Conservation (phyloP, 1,140 invertebrate genomes). For the Hestina assimilis region DNA sequence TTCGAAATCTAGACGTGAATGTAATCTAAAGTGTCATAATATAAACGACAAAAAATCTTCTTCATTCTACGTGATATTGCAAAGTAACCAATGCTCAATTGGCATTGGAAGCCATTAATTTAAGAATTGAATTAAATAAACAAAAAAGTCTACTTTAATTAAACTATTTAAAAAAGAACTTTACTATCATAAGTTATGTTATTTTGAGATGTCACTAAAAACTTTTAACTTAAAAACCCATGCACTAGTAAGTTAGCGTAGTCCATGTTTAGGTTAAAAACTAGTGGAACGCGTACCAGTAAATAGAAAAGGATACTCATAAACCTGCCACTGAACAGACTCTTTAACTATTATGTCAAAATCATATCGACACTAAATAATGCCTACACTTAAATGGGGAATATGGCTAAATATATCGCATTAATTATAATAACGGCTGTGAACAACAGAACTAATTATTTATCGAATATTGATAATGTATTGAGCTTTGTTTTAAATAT, state of each 20-base stretch:
- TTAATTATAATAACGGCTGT: constrained; percentile 19
- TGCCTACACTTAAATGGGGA: neutral
- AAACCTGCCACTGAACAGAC: neutral
- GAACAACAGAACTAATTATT: constrained; percentile 26
- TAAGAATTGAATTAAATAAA: too few relatives aligned
- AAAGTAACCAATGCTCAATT: too few relatives aligned
- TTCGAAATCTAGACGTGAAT: neutral
- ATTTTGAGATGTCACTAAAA: too few relatives aligned
- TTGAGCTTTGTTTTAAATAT: constrained; percentile 25
- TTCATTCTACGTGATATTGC: too few relatives aligned
- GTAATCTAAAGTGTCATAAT: too few relatives aligned
- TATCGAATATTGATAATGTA: constrained; percentile 28
- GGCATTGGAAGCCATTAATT: too few relatives aligned
- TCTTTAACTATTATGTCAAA: constrained; percentile 1
- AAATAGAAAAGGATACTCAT: neutral
- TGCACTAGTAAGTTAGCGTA: neutral
- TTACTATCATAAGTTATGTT: too few relatives aligned
- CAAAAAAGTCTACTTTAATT: too few relatives aligned
- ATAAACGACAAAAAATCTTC: too few relatives aligned
- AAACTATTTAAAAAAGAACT: too few relatives aligned
- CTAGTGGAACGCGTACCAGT: neutral
- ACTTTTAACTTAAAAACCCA: neutral
- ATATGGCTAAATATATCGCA: neutral
- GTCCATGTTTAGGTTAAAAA: neutral
- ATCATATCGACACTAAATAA: too few relatives aligned